phyloP scores from a whole-genome alignment of 2,888 invertebrate genomes.

The Tenthredo mesomela region DNA sequence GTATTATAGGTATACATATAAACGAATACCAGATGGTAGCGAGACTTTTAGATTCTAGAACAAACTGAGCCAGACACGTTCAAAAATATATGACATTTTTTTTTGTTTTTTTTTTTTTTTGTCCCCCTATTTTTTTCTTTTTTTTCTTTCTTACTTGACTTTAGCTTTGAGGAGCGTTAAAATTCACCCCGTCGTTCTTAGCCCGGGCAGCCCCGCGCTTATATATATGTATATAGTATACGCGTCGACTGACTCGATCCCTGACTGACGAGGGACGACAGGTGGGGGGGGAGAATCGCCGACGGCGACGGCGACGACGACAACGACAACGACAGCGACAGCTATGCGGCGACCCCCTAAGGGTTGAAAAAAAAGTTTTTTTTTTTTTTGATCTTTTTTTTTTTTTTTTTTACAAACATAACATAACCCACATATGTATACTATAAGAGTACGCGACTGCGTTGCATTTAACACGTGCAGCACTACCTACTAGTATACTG shows the following conservation, averaged over 20 bases:
- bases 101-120: conserved; percentile 25
- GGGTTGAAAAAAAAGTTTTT: conserved; percentile 32
- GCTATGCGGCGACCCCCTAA: conserved; percentile 13
- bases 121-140: too few species aligned
- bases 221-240: background rate
- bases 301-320: background rate
- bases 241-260: background rate
- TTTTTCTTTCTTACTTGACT: background rate
- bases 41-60: conserved; percentile 40
- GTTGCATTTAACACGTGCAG: conserved; percentile 37
- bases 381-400: background rate
- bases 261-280: conserved; percentile 50
- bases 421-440: conserved; percentile 19
- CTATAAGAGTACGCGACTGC: background rate
- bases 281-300: background rate
- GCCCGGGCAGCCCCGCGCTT: background rate
- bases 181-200: conserved; percentile 13
- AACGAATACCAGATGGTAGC: background rate
- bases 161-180: background rate
- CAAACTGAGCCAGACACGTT: conserved; percentile 51
- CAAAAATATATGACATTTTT: conserved; percentile 52
- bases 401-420: conserved; percentile 20
- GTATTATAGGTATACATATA: background rate
- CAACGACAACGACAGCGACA: background rate
- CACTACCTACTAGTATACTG: too few species aligned